A percentile compares a stretch with the other conserved stretches of the same genome.
phyloP scores from a whole-genome alignment of 2,888 invertebrate species.

The Dicyrtoma fusca region DNA sequence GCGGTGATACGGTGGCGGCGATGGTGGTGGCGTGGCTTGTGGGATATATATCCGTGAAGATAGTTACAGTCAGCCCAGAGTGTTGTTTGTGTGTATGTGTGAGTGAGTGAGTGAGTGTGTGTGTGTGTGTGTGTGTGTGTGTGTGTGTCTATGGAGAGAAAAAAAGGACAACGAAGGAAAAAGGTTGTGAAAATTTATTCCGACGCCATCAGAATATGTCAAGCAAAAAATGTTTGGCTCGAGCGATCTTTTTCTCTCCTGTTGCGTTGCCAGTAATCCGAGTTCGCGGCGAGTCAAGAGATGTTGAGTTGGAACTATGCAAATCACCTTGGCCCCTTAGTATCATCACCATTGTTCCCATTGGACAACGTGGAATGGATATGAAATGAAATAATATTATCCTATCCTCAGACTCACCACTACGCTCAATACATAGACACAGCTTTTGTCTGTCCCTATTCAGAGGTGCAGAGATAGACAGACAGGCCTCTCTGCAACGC shows the following conservation, averaged over 20 bases:
- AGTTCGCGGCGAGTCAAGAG: conserved; percentile 37
- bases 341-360: conserved; percentile 30
- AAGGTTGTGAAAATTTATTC: conserved; percentile 49
- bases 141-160: conserved; percentile 15
- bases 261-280: conserved; percentile 40
- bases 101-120: background rate
- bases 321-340: conserved; percentile 36
- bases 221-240: conserved; percentile 48
- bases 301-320: conserved; percentile 41
- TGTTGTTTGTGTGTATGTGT: conserved; percentile 5
- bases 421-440: background rate
- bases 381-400: conserved; percentile 22
- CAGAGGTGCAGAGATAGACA: no score
- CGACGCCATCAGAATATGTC: conserved; percentile 49
- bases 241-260: conserved; percentile 48
- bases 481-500: no score
- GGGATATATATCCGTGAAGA: no score
- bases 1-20: no score
- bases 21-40: no score
- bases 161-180: conserved; percentile 39
- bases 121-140: conserved; percentile 9
- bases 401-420: background rate
- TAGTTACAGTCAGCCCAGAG: no score
- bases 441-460: no score
- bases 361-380: conserved; percentile 30